These are phyloP conservation scores for Equus przewalskii DNA, from an alignment of 2,113 vertebrate species.

Conservation along the genomic window DNA sequence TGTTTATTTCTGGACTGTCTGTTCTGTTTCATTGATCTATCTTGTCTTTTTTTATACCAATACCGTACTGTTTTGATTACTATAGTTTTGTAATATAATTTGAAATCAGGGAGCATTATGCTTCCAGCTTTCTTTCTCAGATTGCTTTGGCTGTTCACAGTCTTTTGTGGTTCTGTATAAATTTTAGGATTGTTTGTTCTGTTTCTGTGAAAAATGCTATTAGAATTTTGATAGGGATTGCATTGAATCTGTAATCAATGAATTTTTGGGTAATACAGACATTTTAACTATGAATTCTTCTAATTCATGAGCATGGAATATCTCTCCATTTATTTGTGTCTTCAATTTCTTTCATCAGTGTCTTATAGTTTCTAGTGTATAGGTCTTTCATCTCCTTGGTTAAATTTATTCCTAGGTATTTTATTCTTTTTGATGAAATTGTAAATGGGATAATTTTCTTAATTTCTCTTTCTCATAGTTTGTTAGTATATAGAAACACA, in stretches of 20 bases:
- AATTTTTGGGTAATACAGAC: not conserved
- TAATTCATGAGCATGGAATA: no score
- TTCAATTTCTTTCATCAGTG: not conserved
- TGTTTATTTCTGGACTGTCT: not conserved
- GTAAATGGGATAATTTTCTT: not conserved
- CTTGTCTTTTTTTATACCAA: not conserved
- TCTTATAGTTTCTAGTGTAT: not conserved
- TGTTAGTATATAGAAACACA: not conserved
- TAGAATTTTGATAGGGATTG: not conserved
- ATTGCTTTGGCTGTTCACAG: not conserved
- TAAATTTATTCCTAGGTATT: not conserved
- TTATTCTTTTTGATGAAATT: not conserved
- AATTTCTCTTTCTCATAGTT: not conserved
- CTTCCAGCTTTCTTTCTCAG: not conserved
- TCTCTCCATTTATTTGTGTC: not conserved
- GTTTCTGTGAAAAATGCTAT: not conserved
- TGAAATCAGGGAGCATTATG: not conserved
- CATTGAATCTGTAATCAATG: not conserved
- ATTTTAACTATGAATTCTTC: not conserved
- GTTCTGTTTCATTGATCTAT: not conserved
- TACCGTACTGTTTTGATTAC: not conserved
- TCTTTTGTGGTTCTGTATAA: not conserved
- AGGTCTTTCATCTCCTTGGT: not conserved
- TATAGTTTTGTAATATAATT: not conserved
- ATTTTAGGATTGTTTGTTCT: not conserved